Evolutionary conservation across 2,888 invertebrate genomes (phyloP).

Genomic region (Pandemis corylana): DNA sequence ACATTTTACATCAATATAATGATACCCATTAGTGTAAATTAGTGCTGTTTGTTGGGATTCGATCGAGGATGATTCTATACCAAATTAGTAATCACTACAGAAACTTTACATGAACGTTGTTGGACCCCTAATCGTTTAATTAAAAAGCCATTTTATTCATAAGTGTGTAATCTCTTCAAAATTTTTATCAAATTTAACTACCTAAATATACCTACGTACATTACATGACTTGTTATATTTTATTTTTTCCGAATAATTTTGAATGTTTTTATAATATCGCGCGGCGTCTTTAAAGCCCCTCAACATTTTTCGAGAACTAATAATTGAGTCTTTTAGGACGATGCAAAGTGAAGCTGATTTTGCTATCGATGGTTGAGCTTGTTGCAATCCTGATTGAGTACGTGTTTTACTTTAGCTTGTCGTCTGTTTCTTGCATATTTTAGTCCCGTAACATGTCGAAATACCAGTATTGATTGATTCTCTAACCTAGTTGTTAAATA

Average conservation of each 20-base stretch:
- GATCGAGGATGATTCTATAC: slow-evolving; percentile 51
- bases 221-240: slow-evolving; percentile 68
- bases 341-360: neutral
- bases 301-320: slow-evolving; percentile 19
- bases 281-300: slow-evolving; percentile 69
- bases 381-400: slow-evolving; percentile 3
- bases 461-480: slow-evolving; percentile 19
- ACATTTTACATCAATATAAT: slow-evolving; percentile 5
- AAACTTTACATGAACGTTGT: slow-evolving; percentile 69
- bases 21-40: slow-evolving; percentile 35
- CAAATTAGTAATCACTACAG: slow-evolving; percentile 59
- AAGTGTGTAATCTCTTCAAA: slow-evolving; percentile 78
- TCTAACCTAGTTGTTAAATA: slow-evolving; percentile 28
- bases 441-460: slow-evolving; percentile 7
- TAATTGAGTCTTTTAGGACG: slow-evolving; percentile 14
- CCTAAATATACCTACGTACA: slow-evolving; percentile 74
- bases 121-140: slow-evolving; percentile 83
- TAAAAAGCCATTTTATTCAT: slow-evolving; percentile 82
- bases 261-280: slow-evolving; percentile 67
- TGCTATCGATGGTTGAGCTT: neutral
- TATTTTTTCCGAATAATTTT: slow-evolving; percentile 63
- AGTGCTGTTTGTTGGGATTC: slow-evolving; percentile 41
- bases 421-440: slow-evolving; percentile 4
- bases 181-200: slow-evolving; percentile 81
- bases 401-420: slow-evolving; percentile 18